Conservation (phyloP, 1,140 invertebrate species). For the Bombus fervidus region DNA sequence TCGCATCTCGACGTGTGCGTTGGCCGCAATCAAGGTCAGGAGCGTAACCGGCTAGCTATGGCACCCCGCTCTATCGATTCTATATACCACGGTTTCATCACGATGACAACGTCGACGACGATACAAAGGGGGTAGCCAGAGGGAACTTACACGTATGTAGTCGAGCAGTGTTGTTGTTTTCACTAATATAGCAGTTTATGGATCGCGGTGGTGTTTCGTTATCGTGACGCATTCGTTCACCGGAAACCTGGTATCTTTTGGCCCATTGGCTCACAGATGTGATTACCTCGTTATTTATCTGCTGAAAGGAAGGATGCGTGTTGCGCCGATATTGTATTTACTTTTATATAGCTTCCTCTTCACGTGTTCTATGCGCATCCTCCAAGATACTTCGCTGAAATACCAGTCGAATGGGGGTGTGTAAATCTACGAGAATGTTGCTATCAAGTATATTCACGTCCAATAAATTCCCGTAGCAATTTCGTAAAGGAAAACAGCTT, state of each 20-base stretch:
- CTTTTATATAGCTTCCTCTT: background rate
- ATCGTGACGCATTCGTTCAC: conserved; percentile 73
- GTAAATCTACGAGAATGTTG: conserved; percentile 5
- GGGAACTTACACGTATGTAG: background rate
- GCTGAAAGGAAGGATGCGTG: conserved; percentile 56
- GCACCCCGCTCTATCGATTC: conserved; percentile 40
- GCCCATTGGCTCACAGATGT: conserved; percentile 56
- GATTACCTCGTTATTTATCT: conserved; percentile 59
- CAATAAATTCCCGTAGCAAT: background rate
- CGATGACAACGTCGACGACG: background rate
- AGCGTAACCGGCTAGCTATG: conserved; percentile 31
- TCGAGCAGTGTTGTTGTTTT: conserved; percentile 20
- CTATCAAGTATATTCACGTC: conserved; percentile 5
- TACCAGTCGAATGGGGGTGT: background rate
- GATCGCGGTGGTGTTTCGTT: conserved; percentile 62
- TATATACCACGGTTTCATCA: background rate
- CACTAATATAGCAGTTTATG: conserved; percentile 8
- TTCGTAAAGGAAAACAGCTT: background rate
- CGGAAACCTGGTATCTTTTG: conserved; percentile 78
- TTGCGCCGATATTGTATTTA: conserved; percentile 23
- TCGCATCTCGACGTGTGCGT: conserved; percentile 63
- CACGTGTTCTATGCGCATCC: background rate
- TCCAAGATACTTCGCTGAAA: background rate
- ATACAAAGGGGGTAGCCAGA: background rate
- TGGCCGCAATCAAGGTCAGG: conserved; percentile 63